phyloP scores from a whole-genome alignment of 2,888 invertebrate genomes.

The Boloria selene region DNA sequence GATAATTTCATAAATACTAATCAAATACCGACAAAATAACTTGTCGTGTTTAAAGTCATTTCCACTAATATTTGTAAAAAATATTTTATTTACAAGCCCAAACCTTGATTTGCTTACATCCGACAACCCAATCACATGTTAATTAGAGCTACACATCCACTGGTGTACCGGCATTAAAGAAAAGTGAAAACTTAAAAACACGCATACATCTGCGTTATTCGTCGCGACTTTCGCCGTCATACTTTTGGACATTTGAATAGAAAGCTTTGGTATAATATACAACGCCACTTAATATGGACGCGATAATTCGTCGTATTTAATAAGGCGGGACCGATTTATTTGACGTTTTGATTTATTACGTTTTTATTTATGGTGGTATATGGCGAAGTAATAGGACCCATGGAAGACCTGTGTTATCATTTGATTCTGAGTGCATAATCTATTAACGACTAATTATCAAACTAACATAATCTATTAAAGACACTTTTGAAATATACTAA shows the following conservation, averaged over 20 bases:
- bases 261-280: slow-evolving; percentile 50
- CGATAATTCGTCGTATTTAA: slow-evolving; percentile 25
- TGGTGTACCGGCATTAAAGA: slow-evolving; percentile 19
- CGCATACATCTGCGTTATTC: slow-evolving; percentile 32
- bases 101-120: too few relatives aligned
- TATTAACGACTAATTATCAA: too few relatives aligned
- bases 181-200: slow-evolving; percentile 59
- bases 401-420: background rate
- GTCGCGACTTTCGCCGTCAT: slow-evolving; percentile 61
- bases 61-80: too few relatives aligned
- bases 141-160: background rate
- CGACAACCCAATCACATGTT: too few relatives aligned
- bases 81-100: too few relatives aligned
- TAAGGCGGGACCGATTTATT: slow-evolving; percentile 15
- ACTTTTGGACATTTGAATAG: slow-evolving; percentile 68
- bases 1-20: too few relatives aligned
- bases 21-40: too few relatives aligned
- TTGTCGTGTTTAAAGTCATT: too few relatives aligned
- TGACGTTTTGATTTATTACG: slow-evolving; percentile 13
- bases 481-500: too few relatives aligned
- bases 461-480: too few relatives aligned
- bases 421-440: too few relatives aligned
- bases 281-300: slow-evolving; percentile 28
- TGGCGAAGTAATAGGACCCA: background rate
- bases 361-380: slow-evolving; percentile 2